Evolutionary conservation across 2,113 vertebrate genomes (phyloP).

Genomic region (Pedionomus torquatus): DNA sequence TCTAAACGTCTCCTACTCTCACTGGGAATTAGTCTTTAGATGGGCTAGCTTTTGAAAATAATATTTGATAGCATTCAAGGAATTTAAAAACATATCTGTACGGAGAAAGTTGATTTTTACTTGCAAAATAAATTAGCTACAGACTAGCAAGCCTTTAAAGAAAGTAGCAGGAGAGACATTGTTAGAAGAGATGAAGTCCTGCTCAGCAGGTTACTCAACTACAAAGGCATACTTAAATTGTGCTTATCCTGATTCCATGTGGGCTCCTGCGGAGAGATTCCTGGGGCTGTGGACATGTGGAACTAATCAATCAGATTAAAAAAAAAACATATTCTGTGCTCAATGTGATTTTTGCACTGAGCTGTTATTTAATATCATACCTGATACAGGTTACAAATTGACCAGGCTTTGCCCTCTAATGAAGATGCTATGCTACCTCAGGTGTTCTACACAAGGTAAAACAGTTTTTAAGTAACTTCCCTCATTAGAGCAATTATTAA

Average conservation of each 20-base stretch:
- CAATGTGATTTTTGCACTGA: not conserved
- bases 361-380: not conserved
- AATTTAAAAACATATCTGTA: slow-evolving; percentile 32
- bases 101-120: slow-evolving; percentile 16
- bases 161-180: slow-evolving; percentile 25
- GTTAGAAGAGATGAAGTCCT: slow-evolving; percentile 38
- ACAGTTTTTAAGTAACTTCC: slow-evolving; percentile 13
- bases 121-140: slow-evolving; percentile 50
- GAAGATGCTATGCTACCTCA: not conserved
- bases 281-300: slow-evolving; percentile 42
- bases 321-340: not conserved
- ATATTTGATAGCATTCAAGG: slow-evolving; percentile 20
- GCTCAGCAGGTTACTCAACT: slow-evolving; percentile 42
- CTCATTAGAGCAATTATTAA: slow-evolving; percentile 8
- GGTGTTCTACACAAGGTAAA: not conserved
- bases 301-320: slow-evolving; percentile 59
- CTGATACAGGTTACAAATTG: not conserved
- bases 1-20: not conserved
- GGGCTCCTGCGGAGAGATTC: slow-evolving; percentile 44
- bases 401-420: not conserved
- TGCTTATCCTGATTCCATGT: slow-evolving; percentile 18
- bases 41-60: slow-evolving; percentile 26
- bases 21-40: not conserved
- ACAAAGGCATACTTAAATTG: slow-evolving; percentile 53
- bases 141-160: not conserved